Base-by-base conservation (phyloP, 2,113 vertebrate genomes). In the Dasyurus viverrinus region DNA sequence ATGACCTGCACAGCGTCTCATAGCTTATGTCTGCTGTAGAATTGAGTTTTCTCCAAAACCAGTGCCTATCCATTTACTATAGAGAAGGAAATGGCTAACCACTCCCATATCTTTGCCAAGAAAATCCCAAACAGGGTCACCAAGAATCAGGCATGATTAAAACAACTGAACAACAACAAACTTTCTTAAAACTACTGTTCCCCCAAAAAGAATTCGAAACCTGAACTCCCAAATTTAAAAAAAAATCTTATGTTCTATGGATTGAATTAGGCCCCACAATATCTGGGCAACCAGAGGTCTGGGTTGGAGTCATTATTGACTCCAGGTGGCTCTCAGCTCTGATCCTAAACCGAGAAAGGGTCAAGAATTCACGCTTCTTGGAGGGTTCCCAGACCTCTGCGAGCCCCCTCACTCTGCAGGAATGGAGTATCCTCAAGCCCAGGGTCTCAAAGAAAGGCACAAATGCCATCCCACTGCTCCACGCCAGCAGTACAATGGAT, bases 401-500 rank as follows among this genome's bases (percentile, higher is more conserved):
- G 1, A 23, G 26, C 11, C 57, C 54, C 52, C 3, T 94, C 48
- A 68, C 68, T 76, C n/a, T 26, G 53, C 47, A 90, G 68, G 60
- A 19, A 30, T n/a, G 36, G 68, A 76, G 68, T 36, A 76, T 76
- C 89, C 8, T 14, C 23, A 25, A 27, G 48, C 47, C 89, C n/a
- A 10, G 46, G 26, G 52, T 57, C 24, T 30, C 68, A 57, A 36
- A 92, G 90, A 93, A 54, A 48, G 54, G 84, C 55, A 96, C 96
- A 91, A 97, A 60, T 94, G 94, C 97, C 96, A 92, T 95, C 89
- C 95, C 54, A 94, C 92, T 52, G 91, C 92, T 93, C 96, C 89
- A 90, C 93, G 96, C 97, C 95, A 53, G 8, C 96, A 89, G 54
- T 2, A 0, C 93, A 5, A 92, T 97, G 97, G 92, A 98, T 97